phyloP scores from a whole-genome alignment of 2,797 vertebrate genomes.

The Bryconaethiops microstoma region DNA sequence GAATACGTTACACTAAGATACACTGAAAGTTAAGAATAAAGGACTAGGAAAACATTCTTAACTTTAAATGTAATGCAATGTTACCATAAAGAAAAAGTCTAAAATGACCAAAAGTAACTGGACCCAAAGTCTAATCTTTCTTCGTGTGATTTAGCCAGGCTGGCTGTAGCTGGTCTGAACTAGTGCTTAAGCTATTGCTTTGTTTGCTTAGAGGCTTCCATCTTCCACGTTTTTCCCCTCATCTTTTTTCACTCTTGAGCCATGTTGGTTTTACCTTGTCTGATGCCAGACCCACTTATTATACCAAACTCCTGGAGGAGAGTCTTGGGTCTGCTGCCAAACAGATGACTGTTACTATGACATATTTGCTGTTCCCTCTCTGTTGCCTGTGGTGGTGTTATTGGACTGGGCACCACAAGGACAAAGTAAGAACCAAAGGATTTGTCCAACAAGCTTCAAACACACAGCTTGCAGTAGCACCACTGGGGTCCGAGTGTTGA shows the following conservation, averaged over 20 bases:
- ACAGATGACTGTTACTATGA: slow-evolving; percentile 54
- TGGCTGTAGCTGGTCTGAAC: background rate
- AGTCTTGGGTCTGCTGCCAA: slow-evolving; percentile 53
- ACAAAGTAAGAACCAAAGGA: slow-evolving; percentile 58
- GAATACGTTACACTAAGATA: too few species aligned
- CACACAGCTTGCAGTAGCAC: slow-evolving; percentile 39
- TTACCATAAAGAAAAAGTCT: too few species aligned
- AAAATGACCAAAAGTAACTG: background rate
- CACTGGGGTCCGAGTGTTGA: slow-evolving; percentile 34
- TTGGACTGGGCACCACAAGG: slow-evolving; percentile 57
- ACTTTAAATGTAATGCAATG: too few species aligned
- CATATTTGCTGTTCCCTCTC: slow-evolving; percentile 57
- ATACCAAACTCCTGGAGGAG: slow-evolving; percentile 47
- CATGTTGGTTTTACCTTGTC: slow-evolving; percentile 48
- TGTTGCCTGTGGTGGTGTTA: slow-evolving; percentile 57
- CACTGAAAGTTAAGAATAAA: too few species aligned
- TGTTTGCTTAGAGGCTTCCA: slow-evolving; percentile 13
- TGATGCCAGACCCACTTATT: slow-evolving; percentile 49
- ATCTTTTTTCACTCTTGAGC: slow-evolving; percentile 4
- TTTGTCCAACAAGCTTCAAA: slow-evolving; percentile 62
- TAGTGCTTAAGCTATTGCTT: background rate
- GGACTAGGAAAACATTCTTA: too few species aligned
- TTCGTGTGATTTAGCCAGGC: background rate
- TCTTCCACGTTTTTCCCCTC: slow-evolving; percentile 6
- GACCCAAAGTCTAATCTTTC: background rate